These are phyloP conservation scores for Benitochromis conjunctus DNA, from an alignment of 2,113 vertebrate genomes.

Conservation along the genomic window DNA sequence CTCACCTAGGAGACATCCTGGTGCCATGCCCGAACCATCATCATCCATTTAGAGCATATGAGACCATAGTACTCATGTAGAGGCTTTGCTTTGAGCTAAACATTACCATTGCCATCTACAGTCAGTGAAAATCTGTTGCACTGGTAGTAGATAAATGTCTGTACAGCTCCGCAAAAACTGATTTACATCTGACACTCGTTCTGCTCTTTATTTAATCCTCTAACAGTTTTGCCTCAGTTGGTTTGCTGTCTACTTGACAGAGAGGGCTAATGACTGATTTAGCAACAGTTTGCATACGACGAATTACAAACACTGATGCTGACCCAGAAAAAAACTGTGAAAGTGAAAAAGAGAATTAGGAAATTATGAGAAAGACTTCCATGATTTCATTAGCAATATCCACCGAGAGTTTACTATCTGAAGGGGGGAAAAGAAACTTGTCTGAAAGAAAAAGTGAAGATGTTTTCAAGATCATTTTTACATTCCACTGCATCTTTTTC, in stretches of 20 bases:
- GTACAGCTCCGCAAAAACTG: background rate
- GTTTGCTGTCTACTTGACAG: background rate
- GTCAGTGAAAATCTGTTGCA: background rate
- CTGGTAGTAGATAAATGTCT: background rate
- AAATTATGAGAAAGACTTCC: background rate
- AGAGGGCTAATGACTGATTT: background rate
- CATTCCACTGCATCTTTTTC: background rate
- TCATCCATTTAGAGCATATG: background rate
- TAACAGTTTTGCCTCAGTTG: background rate
- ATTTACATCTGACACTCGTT: background rate
- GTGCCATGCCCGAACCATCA: background rate
- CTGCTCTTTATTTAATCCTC: background rate
- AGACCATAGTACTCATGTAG: background rate
- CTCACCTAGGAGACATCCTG: background rate
- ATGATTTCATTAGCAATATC: background rate
- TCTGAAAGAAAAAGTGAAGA: background rate
- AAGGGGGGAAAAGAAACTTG: background rate
- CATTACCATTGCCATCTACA: background rate
- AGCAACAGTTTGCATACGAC: background rate
- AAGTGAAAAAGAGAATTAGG: background rate
- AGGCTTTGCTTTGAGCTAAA: background rate
- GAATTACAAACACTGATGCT: background rate
- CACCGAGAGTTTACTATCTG: background rate
- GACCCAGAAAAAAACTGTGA: slow-evolving; percentile 26
- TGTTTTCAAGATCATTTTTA: background rate